Evolutionary conservation across 2,113 vertebrate species (phyloP).

Genomic region (Myxocyprinus asiaticus): DNA sequence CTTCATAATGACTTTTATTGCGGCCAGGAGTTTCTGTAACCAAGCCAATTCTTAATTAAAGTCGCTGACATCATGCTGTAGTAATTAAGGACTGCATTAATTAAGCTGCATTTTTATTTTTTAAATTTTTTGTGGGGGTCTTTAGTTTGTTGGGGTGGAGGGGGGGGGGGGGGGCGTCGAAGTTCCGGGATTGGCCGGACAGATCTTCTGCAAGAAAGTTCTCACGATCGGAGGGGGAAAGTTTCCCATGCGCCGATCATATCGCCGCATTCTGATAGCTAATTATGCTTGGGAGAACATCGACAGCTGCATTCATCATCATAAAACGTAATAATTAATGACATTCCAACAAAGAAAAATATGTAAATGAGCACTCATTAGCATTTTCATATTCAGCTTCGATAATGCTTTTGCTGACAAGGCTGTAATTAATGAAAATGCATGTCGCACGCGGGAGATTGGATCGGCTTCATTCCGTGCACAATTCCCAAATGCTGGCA

Average conservation of each 20-base stretch:
- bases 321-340: constrained; percentile 99
- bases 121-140: constrained; percentile 8
- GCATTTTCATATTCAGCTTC: constrained; percentile 99
- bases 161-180: not conserved
- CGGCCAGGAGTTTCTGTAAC: constrained; percentile 85
- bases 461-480: constrained; percentile 96
- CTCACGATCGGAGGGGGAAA: no score
- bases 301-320: constrained; percentile 99
- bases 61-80: constrained; percentile 98
- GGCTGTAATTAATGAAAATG: constrained; percentile 99
- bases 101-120: constrained; percentile 82
- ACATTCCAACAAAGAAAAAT: constrained; percentile 99
- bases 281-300: constrained; percentile 98
- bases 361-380: constrained; percentile 99
- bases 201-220: not conserved
- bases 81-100: constrained; percentile 99
- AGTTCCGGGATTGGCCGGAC: not conserved
- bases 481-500: constrained; percentile 96
- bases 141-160: not conserved
- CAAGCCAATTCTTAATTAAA: constrained; percentile 99
- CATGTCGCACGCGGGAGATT: constrained; percentile 99
- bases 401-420: constrained; percentile 99
- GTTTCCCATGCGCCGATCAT: constrained; percentile 77
- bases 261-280: constrained; percentile 93
- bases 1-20: constrained; percentile 79